phyloP scores from a whole-genome alignment of 2,888 invertebrate genomes.

The Napeogenes inachia region DNA sequence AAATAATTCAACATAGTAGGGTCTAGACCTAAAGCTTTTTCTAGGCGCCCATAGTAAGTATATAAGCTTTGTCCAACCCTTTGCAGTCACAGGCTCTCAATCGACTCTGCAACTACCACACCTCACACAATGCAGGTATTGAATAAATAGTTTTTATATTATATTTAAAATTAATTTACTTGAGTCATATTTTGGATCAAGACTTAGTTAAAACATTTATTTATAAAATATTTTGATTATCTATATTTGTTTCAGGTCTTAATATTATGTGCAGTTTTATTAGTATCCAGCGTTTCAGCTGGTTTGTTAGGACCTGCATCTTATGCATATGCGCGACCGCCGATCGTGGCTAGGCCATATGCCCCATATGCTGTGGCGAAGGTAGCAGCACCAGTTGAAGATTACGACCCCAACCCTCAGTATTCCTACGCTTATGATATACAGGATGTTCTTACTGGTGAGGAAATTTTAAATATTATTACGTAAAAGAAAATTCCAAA shows the following conservation, averaged over 20 bases:
- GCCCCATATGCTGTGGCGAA: conserved; percentile 48
- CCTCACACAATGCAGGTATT: conserved; percentile 65
- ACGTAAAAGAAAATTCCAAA: too few species aligned
- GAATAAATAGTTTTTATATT: conserved; percentile 13
- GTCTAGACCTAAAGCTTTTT: conserved; percentile 50
- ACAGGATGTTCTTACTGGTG: conserved; percentile 81
- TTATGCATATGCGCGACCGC: conserved; percentile 48
- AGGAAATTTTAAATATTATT: conserved; percentile 38
- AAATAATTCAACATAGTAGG: conserved; percentile 41
- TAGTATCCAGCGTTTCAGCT: conserved; percentile 51
- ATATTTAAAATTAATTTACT: conserved; percentile 10
- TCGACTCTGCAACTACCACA: conserved; percentile 42
- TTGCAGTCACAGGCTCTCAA: conserved; percentile 50
- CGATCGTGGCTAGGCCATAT: conserved; percentile 31
- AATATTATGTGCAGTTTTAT: conserved; percentile 53
- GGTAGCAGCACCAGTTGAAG: conserved; percentile 68
- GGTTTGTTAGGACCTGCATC: conserved; percentile 50
- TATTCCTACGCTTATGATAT: conserved; percentile 84
- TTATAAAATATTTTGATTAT: background rate
- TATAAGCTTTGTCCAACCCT: conserved; percentile 58
- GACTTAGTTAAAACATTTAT: too few species aligned
- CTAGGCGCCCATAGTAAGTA: conserved; percentile 47
- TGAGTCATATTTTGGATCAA: too few species aligned
- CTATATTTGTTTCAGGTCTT: conserved; percentile 44
- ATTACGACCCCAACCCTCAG: conserved; percentile 80